These are phyloP conservation scores for Leptodactylus fuscus DNA, from an alignment of 2,113 vertebrate species.

Conservation along the genomic window DNA sequence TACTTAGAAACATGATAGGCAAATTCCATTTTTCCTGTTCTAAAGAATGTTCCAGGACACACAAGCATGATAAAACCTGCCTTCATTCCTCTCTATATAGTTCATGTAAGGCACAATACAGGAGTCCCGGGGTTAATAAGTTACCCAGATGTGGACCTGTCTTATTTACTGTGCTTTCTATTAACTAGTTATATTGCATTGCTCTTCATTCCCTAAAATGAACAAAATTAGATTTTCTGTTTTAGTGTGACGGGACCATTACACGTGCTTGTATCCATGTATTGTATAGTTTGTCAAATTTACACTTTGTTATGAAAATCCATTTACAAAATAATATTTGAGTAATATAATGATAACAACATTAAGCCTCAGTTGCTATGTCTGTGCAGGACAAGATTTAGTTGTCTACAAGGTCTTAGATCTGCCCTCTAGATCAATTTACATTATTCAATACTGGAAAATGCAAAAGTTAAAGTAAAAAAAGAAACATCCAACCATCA, in stretches of 20 bases:
- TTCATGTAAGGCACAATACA: slow-evolving; percentile 71
- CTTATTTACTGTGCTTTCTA: slow-evolving; percentile 74
- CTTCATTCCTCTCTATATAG: slow-evolving; percentile 84
- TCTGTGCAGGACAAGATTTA: neutral
- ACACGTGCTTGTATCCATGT: neutral
- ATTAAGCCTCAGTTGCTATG: neutral
- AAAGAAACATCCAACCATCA: neutral
- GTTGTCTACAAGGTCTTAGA: neutral
- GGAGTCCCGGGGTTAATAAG: slow-evolving; percentile 79
- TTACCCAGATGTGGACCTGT: slow-evolving; percentile 74
- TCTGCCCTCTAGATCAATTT: neutral
- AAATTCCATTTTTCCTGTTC: slow-evolving; percentile 70
- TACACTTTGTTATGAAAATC: neutral
- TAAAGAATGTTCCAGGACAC: slow-evolving; percentile 74
- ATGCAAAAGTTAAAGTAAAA: neutral
- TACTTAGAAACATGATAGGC: slow-evolving; percentile 37
- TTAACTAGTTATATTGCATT: slow-evolving; percentile 43
- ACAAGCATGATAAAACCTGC: slow-evolving; percentile 83
- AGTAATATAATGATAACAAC: neutral
- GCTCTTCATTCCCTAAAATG: neutral
- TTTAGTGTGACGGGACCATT: neutral
- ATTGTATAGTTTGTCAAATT: neutral
- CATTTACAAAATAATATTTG: neutral
- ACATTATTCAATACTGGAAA: neutral
- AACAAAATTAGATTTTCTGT: neutral